Evolutionary conservation across 2,113 vertebrate species (phyloP), one percentile per base, ranked within the genome.

Genomic region (Myrmophylax atrothorax): DNA sequence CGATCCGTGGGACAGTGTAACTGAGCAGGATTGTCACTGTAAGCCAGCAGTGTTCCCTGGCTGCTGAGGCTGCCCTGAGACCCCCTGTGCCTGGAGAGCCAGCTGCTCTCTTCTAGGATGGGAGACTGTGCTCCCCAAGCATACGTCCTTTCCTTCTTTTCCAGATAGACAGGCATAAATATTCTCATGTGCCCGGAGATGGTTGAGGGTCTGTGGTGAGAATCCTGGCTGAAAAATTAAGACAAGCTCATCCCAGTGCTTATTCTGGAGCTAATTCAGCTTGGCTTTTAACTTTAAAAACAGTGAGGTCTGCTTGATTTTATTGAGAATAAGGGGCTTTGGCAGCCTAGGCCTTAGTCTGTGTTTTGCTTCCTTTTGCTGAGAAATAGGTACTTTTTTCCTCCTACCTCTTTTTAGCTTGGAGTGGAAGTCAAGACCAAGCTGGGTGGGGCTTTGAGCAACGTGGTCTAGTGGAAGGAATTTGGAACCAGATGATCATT

Each of bases 171-270:
- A 75, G 40, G 15, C 0, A 1, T 31, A 37, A 68, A 44, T 56
- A 49, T 31, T 86, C 12, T 72, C 13, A 5, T 2, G 3, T 52
- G 50, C 24, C 56, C 60, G 7, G 37, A 66, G 74, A 4, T 2
- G 1, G 33, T 18, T 0, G 3, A 84, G n/a, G 23, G 20, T 26
- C 55, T 2, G 0, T 46, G 6, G 13, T 75, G 18, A 53, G 55
- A 74, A n/a, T 64, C 53, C 40, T 68, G 53, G 28, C 38, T 3
- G 2, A 60, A 87, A 67, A 85, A 89, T 52, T 64, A 44, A 80
- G 49, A 40, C 37, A 53, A 62, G 22, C 37, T 79, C 44, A 68
- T 62, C 31, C 53, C 14, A 35, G n/a, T 60, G 29, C 33, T 89
- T 53, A 18, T 84, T 75, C 9, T 68, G 33, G 18, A 47, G 10